These are phyloP conservation scores for Hydropsyche betteni DNA, from an alignment of 2,888 invertebrate genomes.

Conservation along the genomic window DNA sequence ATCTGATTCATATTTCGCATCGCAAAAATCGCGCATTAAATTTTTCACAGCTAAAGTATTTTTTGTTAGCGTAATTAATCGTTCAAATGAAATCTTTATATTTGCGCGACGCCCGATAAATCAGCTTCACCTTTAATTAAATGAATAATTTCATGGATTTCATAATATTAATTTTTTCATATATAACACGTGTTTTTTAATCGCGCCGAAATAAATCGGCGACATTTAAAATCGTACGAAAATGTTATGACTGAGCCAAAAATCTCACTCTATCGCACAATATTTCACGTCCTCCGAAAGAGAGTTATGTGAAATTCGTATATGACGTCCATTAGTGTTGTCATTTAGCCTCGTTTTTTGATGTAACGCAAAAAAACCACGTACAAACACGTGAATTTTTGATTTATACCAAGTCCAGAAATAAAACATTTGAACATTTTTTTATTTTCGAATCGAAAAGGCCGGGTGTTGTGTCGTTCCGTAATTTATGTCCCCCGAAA, in stretches of 20 bases:
- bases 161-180: conserved; percentile 8
- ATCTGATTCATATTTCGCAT: too few relatives aligned
- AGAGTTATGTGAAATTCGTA: conserved; percentile 48
- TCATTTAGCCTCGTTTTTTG: conserved; percentile 47
- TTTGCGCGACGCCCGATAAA: conserved; percentile 4
- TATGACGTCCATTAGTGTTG: conserved; percentile 50
- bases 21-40: too few relatives aligned
- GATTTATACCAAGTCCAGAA: conserved; percentile 6
- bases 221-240: conserved; percentile 21
- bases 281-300: conserved; percentile 19
- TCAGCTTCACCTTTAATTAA: conserved; percentile 25
- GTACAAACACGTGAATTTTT: not conserved
- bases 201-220: conserved; percentile 21
- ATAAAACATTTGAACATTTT: not conserved
- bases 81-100: too few relatives aligned
- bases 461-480: conserved; percentile 39
- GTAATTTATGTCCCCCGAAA: conserved; percentile 47
- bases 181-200: conserved; percentile 16
- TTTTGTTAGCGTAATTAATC: too few relatives aligned
- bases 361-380: conserved; percentile 13
- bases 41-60: not conserved
- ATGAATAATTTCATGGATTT: not conserved
- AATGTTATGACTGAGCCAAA: conserved; percentile 27
- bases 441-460: not conserved
- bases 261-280: conserved; percentile 25